Base-by-base conservation (phyloP, 1,140 invertebrate species). In the Procambarus clarkii region DNA sequence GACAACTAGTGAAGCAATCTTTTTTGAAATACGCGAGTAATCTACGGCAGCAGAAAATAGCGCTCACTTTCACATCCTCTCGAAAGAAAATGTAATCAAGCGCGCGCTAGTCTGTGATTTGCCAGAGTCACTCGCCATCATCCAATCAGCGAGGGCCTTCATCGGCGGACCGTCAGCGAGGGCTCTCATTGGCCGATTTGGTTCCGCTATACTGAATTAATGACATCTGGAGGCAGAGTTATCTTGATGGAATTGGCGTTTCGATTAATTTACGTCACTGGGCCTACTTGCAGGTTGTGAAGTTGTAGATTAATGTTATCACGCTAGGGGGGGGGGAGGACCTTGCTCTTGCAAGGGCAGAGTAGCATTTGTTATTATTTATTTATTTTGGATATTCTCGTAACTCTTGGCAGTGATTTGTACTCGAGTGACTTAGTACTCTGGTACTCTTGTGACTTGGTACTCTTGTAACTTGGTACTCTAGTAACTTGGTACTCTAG, bases 211-310 rank as follows among this genome's bases (percentile, higher is more conserved):
- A 69, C 58, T 21, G 64, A 83, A 83, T 83, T 83, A 83, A 83
- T 83, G 81, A 83, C 81, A 46, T 83, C 34, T 83, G 81, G 81
- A 83, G 81, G 58, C 81, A 34, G 64, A 69, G 24, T 46, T n/a
- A 50, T 54, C 50, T 69, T 69, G 81, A 83, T 83, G 81, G n/a
- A 64, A 83, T 69, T 83, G 81, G 58, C 81, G 81, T 83, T 69
- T 69, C 81, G 81, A 83, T 83, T 83, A 69, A 83, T 83, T 83
- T 83, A 69, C 81, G 58, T 83, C 81, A 45, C 34, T 83, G 81
- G 81, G 45, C 50, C 81, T 69, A 58, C 81, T 83, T 69, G 58
- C 45, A 69, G 54, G n/a, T n/a, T n/a, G n/a, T n/a, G n/a, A n/a
- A n/a, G n/a, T n/a, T n/a, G n/a, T n/a, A n/a, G n/a, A n/a, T n/a